phyloP scores from a whole-genome alignment of 2,888 invertebrate genomes.

The Rhingia campestris region DNA sequence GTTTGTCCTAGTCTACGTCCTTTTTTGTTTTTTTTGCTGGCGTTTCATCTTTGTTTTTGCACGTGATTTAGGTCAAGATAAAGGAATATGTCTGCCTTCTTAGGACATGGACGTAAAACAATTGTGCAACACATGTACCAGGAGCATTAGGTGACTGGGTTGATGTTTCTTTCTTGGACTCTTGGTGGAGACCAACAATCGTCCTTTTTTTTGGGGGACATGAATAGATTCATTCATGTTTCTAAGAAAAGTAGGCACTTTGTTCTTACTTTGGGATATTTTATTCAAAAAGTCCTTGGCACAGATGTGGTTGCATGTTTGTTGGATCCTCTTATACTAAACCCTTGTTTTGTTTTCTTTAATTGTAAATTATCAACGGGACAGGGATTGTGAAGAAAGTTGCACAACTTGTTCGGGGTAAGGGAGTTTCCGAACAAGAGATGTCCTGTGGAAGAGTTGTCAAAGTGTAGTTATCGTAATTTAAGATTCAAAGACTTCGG shows the following conservation, averaged over 20 bases:
- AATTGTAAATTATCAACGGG: no score
- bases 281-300: neutral
- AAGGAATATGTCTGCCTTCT: conserved; percentile 33
- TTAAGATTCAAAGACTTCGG: no score
- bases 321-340: no score
- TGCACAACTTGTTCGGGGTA: no score
- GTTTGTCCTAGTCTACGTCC: neutral
- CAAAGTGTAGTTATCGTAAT: no score
- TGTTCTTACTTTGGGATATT: neutral
- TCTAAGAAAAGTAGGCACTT: neutral
- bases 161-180: conserved; percentile 13
- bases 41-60: conserved; percentile 1
- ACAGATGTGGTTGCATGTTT: neutral
- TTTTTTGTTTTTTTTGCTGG: conserved; percentile 1
- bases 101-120: conserved; percentile 26
- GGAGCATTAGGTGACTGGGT: conserved; percentile 18
- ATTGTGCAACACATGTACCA: conserved; percentile 42
- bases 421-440: no score
- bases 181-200: conserved; percentile 8
- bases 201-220: conserved; percentile 8
- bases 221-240: neutral
- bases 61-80: conserved; percentile 47
- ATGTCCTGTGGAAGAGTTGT: no score
- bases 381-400: no score
- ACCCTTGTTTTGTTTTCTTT: no score